Percentiles rank a stretch among this genome's conserved stretches.
Conservation (phyloP, 1,140 invertebrate species). For the Ruditapes philippinarum region DNA sequence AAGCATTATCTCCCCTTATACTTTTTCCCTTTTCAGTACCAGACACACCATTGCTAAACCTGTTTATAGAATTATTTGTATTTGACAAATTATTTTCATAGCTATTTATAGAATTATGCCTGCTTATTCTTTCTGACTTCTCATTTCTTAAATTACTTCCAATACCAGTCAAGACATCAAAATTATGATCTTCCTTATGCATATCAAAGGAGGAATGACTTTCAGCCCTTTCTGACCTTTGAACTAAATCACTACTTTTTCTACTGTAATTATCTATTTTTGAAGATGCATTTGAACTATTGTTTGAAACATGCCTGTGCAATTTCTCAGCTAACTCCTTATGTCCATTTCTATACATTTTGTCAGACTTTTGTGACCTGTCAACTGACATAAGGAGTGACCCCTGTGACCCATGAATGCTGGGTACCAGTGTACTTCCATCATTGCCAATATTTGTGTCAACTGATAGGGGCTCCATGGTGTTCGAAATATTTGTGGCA, state of each 20-base stretch:
- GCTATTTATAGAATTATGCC: neutral
- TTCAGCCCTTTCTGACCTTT: neutral
- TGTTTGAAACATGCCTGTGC: neutral
- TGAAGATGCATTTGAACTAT: neutral
- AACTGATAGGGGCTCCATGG: neutral
- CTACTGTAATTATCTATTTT: neutral
- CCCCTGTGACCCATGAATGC: neutral
- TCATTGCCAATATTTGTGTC: slow-evolving; percentile 30
- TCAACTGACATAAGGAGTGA: neutral
- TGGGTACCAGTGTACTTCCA: neutral
- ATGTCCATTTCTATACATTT: neutral
- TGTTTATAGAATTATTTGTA: neutral
- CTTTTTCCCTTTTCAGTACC: neutral
- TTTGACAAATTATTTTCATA: neutral
- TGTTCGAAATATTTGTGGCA: neutral
- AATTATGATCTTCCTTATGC: neutral
- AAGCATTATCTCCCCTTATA: neutral
- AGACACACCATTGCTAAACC: neutral
- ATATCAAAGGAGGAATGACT: neutral
- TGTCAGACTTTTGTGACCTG: neutral
- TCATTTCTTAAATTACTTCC: neutral
- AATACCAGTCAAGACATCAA: neutral
- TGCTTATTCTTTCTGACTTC: neutral
- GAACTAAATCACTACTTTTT: neutral
- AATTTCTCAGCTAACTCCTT: neutral